Conservation (phyloP, 2,888 invertebrate genomes). For the Stomorhina lunata region DNA sequence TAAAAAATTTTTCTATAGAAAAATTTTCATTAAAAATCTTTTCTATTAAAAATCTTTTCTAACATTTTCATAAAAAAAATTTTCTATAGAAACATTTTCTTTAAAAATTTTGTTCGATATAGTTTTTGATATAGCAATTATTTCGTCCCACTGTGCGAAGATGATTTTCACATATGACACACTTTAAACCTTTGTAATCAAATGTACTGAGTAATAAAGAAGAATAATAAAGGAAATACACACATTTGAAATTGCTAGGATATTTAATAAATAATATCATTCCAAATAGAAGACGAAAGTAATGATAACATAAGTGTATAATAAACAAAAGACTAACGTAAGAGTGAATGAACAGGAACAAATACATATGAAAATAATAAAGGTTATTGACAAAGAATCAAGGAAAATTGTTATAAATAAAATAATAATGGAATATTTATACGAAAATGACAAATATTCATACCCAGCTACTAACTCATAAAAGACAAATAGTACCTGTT, state of each 20-base stretch:
- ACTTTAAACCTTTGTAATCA: too few species aligned
- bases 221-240: too few species aligned
- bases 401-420: conserved; percentile 31
- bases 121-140: too few species aligned
- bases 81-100: too few species aligned
- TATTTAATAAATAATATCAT: conserved; percentile 53
- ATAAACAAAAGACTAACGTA: conserved; percentile 50
- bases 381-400: conserved; percentile 38
- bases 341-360: neutral
- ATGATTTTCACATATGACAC: too few species aligned
- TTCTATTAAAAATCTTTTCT: too few species aligned
- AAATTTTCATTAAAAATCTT: too few species aligned
- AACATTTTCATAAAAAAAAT: too few species aligned
- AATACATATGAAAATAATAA: conserved; percentile 20
- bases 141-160: too few species aligned
- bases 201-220: too few species aligned
- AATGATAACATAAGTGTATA: conserved; percentile 54
- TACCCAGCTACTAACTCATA: neutral
- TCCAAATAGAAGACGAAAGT: conserved; percentile 40
- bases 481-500: conserved; percentile 24
- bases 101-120: too few species aligned
- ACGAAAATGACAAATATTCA: conserved; percentile 20
- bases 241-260: conserved; percentile 25
- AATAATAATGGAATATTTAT: conserved; percentile 5
- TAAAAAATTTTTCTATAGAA: too few species aligned